Base-by-base conservation (phyloP, 64 coral and sea anemone species). In the Dendrophyllia cribrosa region DNA sequence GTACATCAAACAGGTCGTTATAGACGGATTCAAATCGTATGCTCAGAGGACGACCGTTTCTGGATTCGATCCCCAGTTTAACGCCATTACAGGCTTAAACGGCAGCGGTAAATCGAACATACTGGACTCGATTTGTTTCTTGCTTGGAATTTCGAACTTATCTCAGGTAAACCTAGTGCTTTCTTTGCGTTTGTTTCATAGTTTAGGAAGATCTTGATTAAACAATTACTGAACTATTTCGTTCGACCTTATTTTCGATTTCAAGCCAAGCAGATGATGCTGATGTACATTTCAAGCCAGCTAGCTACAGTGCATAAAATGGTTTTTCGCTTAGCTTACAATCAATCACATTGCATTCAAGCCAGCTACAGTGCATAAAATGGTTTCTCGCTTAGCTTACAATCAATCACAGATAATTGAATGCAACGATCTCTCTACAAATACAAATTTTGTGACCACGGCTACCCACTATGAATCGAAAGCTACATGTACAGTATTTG, bases 51-150 rank as follows among this genome's bases (percentile, higher is more conserved):
- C 94, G 51, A 93, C 91, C 11, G 75, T 98, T 90, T 88, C 83
- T 50, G 94, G 87, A 8, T 98, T 98, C 76, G 97, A 98, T 88
- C 97, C 97, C 4, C 89, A 95, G 70, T 98, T 98, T 93, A 98
- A 98, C 77, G 97, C 97, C 25, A 98, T 98, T 25, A 98, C 97
- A 72, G 97, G 97, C 16, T 78, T 98, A 13, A 98, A 98, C 55
- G 97, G 97, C 16, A 98, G 97, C 45, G 97, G 97, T 70, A 98
- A 98, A 67, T 98, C 97, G 21, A 98, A 98, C 75, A 98, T 99
- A 45, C 90, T 99, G 34, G 97, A 99, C 81, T 99, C 97, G 6
- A 99, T 99, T 83, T 99, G 97, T 61, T 99, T 99, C 83, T 79
- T 99, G 64, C 92, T 99, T 50, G 97, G 97, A 66, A 99, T 99